Evolutionary conservation across 2,113 vertebrate genomes (phyloP).

Genomic region (Apaloderma vittatum): DNA sequence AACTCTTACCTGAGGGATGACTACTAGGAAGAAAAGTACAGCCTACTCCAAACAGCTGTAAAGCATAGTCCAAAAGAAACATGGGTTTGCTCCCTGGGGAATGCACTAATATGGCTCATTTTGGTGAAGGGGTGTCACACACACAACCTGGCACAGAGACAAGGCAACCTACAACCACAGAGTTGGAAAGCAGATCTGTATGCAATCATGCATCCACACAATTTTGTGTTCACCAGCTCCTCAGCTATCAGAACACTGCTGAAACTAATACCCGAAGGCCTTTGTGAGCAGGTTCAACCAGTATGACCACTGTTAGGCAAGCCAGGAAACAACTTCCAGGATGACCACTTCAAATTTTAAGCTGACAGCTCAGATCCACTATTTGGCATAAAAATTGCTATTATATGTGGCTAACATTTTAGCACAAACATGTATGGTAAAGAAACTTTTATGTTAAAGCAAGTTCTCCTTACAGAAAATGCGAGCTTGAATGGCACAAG

Average conservation of each 20-base stretch:
- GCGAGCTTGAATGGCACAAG: neutral
- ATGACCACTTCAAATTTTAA: neutral
- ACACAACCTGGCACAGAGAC: neutral
- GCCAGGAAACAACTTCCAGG: neutral
- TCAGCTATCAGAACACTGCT: neutral
- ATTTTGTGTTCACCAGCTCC: neutral
- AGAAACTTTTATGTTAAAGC: neutral
- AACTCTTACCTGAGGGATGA: neutral
- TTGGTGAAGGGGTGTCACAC: neutral
- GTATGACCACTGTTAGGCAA: neutral
- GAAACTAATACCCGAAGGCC: neutral
- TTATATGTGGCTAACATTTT: neutral
- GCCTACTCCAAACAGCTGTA: neutral
- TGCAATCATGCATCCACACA: neutral
- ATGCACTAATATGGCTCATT: neutral
- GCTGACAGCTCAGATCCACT: neutral
- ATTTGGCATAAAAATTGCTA: neutral
- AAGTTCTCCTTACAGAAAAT: neutral
- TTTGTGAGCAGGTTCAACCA: neutral
- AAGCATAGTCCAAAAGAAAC: neutral
- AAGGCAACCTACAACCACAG: neutral
- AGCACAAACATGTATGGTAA: neutral
- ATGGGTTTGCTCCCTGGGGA: rapidly evolving
- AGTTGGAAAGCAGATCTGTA: neutral
- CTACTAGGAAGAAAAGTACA: neutral